Conservation (phyloP, 1,140 invertebrate genomes). For the Microplitis demolitor region DNA sequence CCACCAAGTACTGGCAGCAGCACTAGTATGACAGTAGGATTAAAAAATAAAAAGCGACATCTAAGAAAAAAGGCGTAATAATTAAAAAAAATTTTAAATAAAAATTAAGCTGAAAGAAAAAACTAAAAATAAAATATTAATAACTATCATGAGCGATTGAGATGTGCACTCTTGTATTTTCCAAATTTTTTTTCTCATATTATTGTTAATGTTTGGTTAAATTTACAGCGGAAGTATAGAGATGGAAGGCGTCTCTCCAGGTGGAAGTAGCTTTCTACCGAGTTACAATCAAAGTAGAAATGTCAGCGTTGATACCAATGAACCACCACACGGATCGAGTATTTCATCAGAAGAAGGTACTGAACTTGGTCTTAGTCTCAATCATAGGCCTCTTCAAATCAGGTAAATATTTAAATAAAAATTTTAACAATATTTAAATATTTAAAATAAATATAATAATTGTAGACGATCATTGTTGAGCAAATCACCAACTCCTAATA, state of each 20-base stretch:
- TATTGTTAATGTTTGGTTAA: not conserved
- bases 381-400: slow-evolving; percentile 53
- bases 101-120: too few relatives aligned
- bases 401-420: slow-evolving; percentile 38
- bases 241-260: slow-evolving; percentile 68
- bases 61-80: too few relatives aligned
- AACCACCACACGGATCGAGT: slow-evolving; percentile 63
- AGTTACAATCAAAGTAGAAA: slow-evolving; percentile 62
- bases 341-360: slow-evolving; percentile 66
- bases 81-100: too few relatives aligned
- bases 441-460: slow-evolving; percentile 19
- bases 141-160: too few relatives aligned
- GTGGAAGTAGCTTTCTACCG: slow-evolving; percentile 57
- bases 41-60: too few relatives aligned
- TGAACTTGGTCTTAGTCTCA: slow-evolving; percentile 46
- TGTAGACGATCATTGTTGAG: slow-evolving; percentile 53
- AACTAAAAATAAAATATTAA: too few relatives aligned
- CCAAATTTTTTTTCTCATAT: not conserved
- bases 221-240: slow-evolving; percentile 72
- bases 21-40: too few relatives aligned
- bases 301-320: slow-evolving; percentile 63
- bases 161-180: not conserved
- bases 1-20: too few relatives aligned
- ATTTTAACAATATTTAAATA: not conserved
- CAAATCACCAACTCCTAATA: slow-evolving; percentile 69